phyloP scores from a whole-genome alignment of 2,888 invertebrate genomes.

The Lasioglossum oenotherae region DNA sequence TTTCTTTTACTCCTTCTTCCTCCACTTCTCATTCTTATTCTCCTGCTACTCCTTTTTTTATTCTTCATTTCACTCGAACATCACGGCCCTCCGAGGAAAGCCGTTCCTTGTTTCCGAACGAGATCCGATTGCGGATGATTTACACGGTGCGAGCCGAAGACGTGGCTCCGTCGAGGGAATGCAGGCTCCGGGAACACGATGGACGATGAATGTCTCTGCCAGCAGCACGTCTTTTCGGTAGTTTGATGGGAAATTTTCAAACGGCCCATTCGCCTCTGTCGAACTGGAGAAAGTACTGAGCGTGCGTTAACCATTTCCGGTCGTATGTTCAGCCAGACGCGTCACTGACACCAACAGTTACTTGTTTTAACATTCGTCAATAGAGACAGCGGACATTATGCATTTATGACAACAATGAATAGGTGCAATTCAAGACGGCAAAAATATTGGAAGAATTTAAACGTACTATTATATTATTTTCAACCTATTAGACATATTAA shows the following conservation, averaged over 20 bases:
- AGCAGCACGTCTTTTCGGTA: not conserved
- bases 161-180: conserved; percentile 15
- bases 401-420: no score
- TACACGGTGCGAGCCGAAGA: conserved; percentile 26
- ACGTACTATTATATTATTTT: no score
- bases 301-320: not conserved
- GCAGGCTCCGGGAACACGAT: not conserved
- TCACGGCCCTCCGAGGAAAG: conserved; percentile 18
- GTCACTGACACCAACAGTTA: no score
- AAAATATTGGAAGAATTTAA: no score
- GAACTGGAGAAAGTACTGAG: not conserved
- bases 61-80: conserved; percentile 49
- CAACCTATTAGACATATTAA: no score
- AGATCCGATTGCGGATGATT: conserved; percentile 54
- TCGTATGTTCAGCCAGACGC: no score
- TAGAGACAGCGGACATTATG: no score
- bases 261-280: not conserved
- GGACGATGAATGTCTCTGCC: not conserved
- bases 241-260: not conserved
- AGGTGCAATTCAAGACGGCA: no score
- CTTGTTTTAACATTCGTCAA: no score
- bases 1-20: conserved; percentile 13
- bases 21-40: conserved; percentile 26
- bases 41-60: conserved; percentile 17
- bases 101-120: conserved; percentile 28